Conservation (phyloP, 1,140 invertebrate species). For the Drosophila parvula region DNA sequence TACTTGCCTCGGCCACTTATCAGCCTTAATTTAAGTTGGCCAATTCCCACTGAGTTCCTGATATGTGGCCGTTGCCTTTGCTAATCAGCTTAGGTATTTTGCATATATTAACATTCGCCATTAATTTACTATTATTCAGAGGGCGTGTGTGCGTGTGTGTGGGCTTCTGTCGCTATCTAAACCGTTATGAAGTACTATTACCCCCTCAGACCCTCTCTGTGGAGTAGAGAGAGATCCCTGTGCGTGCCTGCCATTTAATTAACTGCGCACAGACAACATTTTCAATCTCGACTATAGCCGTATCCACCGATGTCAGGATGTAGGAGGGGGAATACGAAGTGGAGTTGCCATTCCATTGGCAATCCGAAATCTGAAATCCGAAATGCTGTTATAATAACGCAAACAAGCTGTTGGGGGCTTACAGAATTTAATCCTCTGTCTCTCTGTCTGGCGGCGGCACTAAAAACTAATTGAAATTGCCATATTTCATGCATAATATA, state of each 20-base stretch:
- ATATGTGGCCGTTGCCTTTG: slow-evolving; percentile 17
- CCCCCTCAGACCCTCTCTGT: slow-evolving; percentile 3
- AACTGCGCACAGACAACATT: slow-evolving; percentile 63
- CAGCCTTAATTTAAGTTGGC: slow-evolving; percentile 8
- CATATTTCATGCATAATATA: slow-evolving; percentile 62
- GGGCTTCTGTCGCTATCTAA: slow-evolving; percentile 18
- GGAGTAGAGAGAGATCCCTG: slow-evolving; percentile 15
- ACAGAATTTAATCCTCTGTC: slow-evolving; percentile 55
- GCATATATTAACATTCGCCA: slow-evolving; percentile 51
- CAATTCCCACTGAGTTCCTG: slow-evolving; percentile 7
- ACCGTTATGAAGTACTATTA: slow-evolving; percentile 24
- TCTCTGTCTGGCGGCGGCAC: slow-evolving; percentile 36
- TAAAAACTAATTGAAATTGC: slow-evolving; percentile 73
- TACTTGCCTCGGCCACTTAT: not conserved
- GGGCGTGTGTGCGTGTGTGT: slow-evolving; percentile 8
- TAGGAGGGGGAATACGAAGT: slow-evolving; percentile 9
- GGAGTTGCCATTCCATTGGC: slow-evolving; percentile 31
- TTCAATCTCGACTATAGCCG: slow-evolving; percentile 37
- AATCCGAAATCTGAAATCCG: slow-evolving; percentile 50
- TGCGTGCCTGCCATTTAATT: slow-evolving; percentile 72
- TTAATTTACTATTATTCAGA: slow-evolving; percentile 38
- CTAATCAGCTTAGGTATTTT: slow-evolving; percentile 60
- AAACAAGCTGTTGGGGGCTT: slow-evolving; percentile 62
- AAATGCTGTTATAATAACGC: slow-evolving; percentile 67
- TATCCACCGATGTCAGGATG: slow-evolving; percentile 10